A percentile compares a stretch with the other conserved stretches of the same genome.
phyloP scores from a whole-genome alignment of 2,888 invertebrate species.

The Meiosimyza decipiens region DNA sequence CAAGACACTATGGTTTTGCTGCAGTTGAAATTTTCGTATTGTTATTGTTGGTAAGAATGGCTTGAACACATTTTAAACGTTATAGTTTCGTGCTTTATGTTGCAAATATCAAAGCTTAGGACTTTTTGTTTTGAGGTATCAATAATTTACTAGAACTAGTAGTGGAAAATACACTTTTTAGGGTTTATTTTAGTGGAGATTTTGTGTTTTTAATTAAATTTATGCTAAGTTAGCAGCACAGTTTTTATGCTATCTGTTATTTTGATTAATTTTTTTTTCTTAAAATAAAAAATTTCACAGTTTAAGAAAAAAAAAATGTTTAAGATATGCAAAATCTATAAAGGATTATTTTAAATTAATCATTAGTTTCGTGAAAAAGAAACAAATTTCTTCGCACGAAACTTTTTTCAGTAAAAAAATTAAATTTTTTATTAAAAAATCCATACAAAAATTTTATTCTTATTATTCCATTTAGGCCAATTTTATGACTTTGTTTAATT shows the following conservation, averaged over 20 bases:
- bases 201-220: neutral
- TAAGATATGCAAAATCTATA: no score
- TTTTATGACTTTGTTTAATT: neutral
- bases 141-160: neutral
- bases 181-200: neutral
- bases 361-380: neutral
- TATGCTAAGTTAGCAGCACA: neutral
- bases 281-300: no score
- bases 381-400: no score
- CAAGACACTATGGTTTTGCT: no score
- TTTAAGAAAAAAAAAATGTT: no score
- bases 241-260: neutral
- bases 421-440: slow-evolving; percentile 8
- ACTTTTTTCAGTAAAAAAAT: neutral
- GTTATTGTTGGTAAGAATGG: neutral
- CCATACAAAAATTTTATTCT: slow-evolving; percentile 1
- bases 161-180: no score
- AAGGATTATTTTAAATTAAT: no score
- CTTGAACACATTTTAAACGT: slow-evolving; percentile 11
- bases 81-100: neutral
- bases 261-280: no score
- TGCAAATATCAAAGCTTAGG: neutral
- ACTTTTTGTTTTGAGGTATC: neutral
- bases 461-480: neutral
- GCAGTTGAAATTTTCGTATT: neutral